Evolutionary conservation across 2,797 vertebrate species (phyloP), one percentile per base, ranked within the genome.

Genomic region (Vipera ursinii): DNA sequence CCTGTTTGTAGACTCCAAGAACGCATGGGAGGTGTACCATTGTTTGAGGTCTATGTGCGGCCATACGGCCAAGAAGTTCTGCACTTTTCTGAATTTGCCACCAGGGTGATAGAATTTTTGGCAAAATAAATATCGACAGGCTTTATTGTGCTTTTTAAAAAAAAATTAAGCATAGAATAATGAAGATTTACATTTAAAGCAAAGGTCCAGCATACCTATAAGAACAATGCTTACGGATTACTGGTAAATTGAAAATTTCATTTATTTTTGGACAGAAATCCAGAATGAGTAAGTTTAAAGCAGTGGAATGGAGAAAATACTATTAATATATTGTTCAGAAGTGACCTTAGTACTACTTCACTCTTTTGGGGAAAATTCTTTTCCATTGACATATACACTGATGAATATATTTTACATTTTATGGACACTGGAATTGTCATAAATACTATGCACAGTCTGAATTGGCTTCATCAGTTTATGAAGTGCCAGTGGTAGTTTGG

Each of bases 281-380:
- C 95, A 96, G 85, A 96, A 95, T 26, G 4, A 96, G 96, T 96
- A 93, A 95, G 95, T 96, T 97, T 95, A 95, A 97, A 96, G 97
- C 97, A 97, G 95, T 91, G 94, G 92, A 93, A 91, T 38, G 88
- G 94, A 87, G 88, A 89, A 87, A 93, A 95, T 97, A 95, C 96
- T 96, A 97, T 96, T 97, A 96, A 97, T 95, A 96, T 7, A 87
- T 97, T 98, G 97, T 96, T 97, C 97, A 97, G 97, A 98, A 98
- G 98, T 98, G 98, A 98, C 98, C 98, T 98, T 98, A 98, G 97
- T 98, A 97, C 98, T 98, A 97, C 97, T 98, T 97, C 97, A 97
- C 96, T 94, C 61, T 97, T 97, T 96, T 95, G 92, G 95, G 94
- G 97, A 97, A 60, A 97, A 86, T 96, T 93, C 73, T 94, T 96